phyloP scores from a whole-genome alignment of 2,113 vertebrate species.

The Myotis brandtii region DNA sequence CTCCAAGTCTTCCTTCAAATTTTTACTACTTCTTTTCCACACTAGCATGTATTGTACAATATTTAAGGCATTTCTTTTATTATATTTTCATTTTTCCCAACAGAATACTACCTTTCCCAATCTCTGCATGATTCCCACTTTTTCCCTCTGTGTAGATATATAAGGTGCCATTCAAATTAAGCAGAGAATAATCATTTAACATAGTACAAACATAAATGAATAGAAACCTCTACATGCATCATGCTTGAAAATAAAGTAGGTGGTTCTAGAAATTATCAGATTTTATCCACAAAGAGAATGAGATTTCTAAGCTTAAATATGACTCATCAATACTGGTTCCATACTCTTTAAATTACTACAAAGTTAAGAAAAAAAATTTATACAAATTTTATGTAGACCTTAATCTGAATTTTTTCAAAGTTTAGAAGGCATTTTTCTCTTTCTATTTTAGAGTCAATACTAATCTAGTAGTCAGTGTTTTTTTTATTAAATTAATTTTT shows the following conservation, averaged over 20 bases:
- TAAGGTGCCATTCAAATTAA: background rate
- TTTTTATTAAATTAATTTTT: slow-evolving; percentile 25
- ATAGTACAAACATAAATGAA: background rate
- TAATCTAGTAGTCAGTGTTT: background rate
- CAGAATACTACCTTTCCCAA: background rate
- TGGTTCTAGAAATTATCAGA: background rate
- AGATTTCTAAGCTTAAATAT: background rate
- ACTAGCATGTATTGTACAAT: background rate
- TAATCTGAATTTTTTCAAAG: slow-evolving; percentile 6
- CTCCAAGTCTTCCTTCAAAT: background rate
- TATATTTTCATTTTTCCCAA: background rate
- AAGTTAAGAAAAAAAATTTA: background rate
- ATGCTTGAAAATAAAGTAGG: background rate
- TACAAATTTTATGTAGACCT: background rate
- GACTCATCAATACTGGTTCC: background rate
- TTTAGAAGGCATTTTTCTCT: background rate
- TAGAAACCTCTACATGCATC: background rate
- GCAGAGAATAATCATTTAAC: background rate
- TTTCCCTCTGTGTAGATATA: background rate
- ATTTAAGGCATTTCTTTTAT: background rate
- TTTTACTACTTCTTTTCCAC: background rate
- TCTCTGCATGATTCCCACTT: background rate
- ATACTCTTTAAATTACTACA: background rate
- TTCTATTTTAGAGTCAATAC: background rate
- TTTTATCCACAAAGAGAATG: background rate